Evolutionary conservation across 2,888 invertebrate species (phyloP), one percentile per base, ranked within the genome.

Genomic region (Apamea epomidion): DNA sequence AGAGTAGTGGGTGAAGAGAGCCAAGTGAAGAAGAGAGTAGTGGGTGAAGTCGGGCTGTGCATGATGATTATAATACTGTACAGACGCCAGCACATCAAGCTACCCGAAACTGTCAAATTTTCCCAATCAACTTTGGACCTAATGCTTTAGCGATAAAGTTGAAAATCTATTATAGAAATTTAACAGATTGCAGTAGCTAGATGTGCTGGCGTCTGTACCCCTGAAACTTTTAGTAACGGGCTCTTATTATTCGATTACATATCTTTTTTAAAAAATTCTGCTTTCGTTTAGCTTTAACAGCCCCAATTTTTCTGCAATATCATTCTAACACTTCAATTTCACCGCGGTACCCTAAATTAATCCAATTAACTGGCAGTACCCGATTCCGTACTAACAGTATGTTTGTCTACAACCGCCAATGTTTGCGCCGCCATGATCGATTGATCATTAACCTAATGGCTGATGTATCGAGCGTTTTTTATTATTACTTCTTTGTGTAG

Each of bases 401-500:
- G 91, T 91, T 90, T 89, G 88, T 88, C 78, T 84, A 84, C 85
- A 84, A 75, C 80, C 80, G 76, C 83, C 88, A 81, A 87, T 91
- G 92, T 92, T 92, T 92, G 93, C 90, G 83, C 78, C 83, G 91
- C 91, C 87, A 94, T 94, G 95, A 95, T 93, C 94, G 93, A 95
- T 95, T 91, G 93, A 93, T 94, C 94, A 95, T 95, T 92, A 92
- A 90, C 89, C 82, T 93, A 93, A 93, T 93, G 91, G 93, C 72
- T 87, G 84, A 87, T 82, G 84, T 87, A 88, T 90, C 76, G 84
- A 86, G 72, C 73, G 67, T 89, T 89, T 86, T 86, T 84, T 86
- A 79, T 84, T 81, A 81, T 82, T 74, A 80, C 32, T 72, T 65
- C 58, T 81, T 71, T 81, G 76, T 6, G 62, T 78, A n/a, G 32